A percentile compares a stretch with the other conserved stretches of the same genome.
These are phyloP conservation scores for Sphaeridia pumilis DNA, from an alignment of 2,888 invertebrate species.

Conservation along the genomic window DNA sequence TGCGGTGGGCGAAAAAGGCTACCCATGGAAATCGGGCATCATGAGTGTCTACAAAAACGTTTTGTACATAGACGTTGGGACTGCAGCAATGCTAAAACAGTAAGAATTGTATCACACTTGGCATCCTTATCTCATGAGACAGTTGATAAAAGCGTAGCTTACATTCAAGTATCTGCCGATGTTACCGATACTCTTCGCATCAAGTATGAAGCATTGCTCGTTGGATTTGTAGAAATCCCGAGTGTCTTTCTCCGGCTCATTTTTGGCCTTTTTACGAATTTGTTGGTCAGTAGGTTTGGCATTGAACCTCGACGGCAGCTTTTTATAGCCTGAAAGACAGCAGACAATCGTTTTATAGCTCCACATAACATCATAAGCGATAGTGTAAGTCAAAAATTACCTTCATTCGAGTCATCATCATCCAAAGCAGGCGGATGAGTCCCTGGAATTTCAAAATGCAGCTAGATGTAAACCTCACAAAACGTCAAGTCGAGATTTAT, in stretches of 20 bases:
- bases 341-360: too few relatives aligned
- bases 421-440: too few relatives aligned
- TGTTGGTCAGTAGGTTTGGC: conserved; percentile 9
- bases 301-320: conserved; percentile 15
- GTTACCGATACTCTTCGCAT: conserved; percentile 92
- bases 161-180: conserved; percentile 93
- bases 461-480: too few relatives aligned
- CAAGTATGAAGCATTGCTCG: conserved; percentile 86
- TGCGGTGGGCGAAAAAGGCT: conserved; percentile 69
- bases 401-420: too few relatives aligned
- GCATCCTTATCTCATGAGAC: too few relatives aligned
- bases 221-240: conserved; percentile 62
- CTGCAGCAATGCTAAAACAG: conserved; percentile 73
- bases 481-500: too few relatives aligned
- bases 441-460: too few relatives aligned
- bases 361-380: too few relatives aligned
- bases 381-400: too few relatives aligned
- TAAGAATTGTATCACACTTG: too few relatives aligned
- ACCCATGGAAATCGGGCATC: conserved; percentile 93
- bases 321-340: not conserved
- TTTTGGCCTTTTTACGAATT: not conserved
- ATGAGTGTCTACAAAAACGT: conserved; percentile 97
- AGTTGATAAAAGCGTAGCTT: too few relatives aligned
- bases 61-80: conserved; percentile 96
- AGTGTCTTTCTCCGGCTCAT: conserved; percentile 42